Evolutionary conservation across 2,797 vertebrate genomes (phyloP), one percentile per base, ranked within the genome.

Genomic region (Sebastes nivosus): DNA sequence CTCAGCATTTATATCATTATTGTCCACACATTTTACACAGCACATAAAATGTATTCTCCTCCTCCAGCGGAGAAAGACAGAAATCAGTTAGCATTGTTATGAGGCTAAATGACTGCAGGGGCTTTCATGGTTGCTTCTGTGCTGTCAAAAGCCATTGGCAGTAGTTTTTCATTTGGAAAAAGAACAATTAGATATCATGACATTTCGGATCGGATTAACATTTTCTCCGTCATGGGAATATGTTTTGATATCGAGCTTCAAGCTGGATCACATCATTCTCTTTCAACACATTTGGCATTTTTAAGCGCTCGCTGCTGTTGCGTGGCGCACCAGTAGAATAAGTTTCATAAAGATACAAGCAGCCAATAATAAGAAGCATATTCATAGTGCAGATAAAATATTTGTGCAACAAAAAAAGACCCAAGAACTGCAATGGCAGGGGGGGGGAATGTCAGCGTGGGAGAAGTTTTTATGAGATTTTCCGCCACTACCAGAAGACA

Each of bases 181-280:
- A 75, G 73, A 86, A 81, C 75, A 83, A 87, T 87, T 79, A 90
- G 72, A 89, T 83, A 79, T 80, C 72, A 75, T 93, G 92, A 92
- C 91, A 92, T 93, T 94, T 92, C 5, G 8, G 38, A 52, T 66
- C 60, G 72, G 80, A 83, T 87, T 86, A 83, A 72, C 81, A 80
- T 88, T 89, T 50, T 67, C 81, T 52, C 68, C 57, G 60, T 89
- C 85, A 63, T 24, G 87, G 86, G 89, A 85, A 85, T 72, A 77
- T 52, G 80, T 87, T 93, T 88, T 87, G 82, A 90, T 89, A 83
- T 87, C 29, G 11, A 67, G 72, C 84, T 87, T 77, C 78, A 36
- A 87, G 84, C 77, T 70, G 78, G 70, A 87, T 85, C 74, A 57
- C 75, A 80, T 87, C 73, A 38, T 80, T 86, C 70, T 67, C 83